A percentile compares a stretch with the other conserved stretches of the same genome.
These are phyloP conservation scores for Catocala sponsa DNA, from an alignment of 2,888 invertebrate genomes.

Conservation along the genomic window DNA sequence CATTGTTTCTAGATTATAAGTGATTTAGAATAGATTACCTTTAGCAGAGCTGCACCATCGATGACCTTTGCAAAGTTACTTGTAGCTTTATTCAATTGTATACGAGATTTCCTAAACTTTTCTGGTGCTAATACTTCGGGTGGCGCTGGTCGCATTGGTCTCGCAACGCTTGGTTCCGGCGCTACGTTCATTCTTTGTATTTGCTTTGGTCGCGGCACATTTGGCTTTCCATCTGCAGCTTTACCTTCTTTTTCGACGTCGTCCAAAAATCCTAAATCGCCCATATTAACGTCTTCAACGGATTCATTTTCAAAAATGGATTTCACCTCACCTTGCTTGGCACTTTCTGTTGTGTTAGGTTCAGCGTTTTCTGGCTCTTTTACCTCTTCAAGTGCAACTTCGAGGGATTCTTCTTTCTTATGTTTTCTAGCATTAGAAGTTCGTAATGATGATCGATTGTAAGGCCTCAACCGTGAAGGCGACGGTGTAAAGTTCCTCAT, in stretches of 20 bases:
- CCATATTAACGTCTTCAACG: conserved; percentile 63
- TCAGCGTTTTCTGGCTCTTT: too few species aligned
- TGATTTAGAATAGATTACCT: conserved; percentile 55
- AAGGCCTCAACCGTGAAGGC: conserved; percentile 71
- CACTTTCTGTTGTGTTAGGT: too few species aligned
- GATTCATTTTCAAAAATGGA: conserved; percentile 46
- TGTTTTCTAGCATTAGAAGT: conserved; percentile 1
- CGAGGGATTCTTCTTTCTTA: too few species aligned
- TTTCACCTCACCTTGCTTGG: conserved; percentile 5
- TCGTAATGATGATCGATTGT: conserved; percentile 48
- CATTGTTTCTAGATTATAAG: background rate
- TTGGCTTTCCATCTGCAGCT: conserved; percentile 14
- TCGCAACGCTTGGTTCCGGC: conserved; percentile 5
- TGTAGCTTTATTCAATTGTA: conserved; percentile 50
- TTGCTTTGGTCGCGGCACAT: background rate
- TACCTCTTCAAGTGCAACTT: too few species aligned
- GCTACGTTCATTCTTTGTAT: background rate
- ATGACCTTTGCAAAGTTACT: conserved; percentile 73
- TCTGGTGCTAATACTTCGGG: background rate
- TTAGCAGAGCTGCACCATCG: conserved; percentile 72
- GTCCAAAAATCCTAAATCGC: conserved; percentile 67
- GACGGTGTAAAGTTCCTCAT: conserved; percentile 76
- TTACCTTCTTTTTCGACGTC: conserved; percentile 58
- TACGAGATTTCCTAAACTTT: background rate
- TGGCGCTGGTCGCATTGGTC: background rate